Percentiles rank a stretch among this genome's conserved stretches.
These are phyloP conservation scores for Caprella mutica DNA, from an alignment of 2,888 invertebrate species.

Conservation along the genomic window DNA sequence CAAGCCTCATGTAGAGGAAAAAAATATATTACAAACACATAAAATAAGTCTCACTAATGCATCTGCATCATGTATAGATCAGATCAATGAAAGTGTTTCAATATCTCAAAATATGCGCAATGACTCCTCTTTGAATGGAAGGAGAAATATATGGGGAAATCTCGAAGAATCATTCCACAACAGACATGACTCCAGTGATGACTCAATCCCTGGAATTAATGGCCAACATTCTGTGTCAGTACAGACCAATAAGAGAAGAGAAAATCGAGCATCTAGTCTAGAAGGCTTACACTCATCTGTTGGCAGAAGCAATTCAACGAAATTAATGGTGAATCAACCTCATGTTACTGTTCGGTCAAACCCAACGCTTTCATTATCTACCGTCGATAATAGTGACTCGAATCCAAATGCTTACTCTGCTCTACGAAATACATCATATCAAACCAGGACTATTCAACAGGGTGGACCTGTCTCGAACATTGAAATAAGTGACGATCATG, in stretches of 20 bases:
- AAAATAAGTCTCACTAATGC: neutral
- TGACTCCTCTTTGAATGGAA: no score
- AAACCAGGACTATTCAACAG: no score
- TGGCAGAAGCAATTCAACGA: neutral
- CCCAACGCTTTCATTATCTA: constrained; percentile 2
- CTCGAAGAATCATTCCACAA: neutral
- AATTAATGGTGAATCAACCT: neutral
- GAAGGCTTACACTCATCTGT: neutral
- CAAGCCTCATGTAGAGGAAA: neutral
- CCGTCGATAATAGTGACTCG: neutral
- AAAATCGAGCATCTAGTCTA: neutral
- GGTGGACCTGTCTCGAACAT: constrained; percentile 1
- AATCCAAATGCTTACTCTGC: neutral
- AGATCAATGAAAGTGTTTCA: constrained; percentile 1
- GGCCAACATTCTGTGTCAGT: neutral
- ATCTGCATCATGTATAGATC: neutral
- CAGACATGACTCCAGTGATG: neutral
- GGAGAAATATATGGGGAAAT: no score
- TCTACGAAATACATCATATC: no score
- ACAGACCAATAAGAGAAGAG: neutral
- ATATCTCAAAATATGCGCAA: no score
- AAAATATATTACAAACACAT: neutral
- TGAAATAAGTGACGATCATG: constrained; percentile 3
- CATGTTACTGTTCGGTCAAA: constrained; percentile 3
- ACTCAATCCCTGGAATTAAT: neutral